Base-by-base conservation (phyloP, 2,113 vertebrate species). In the Odocoileus virginianus region DNA sequence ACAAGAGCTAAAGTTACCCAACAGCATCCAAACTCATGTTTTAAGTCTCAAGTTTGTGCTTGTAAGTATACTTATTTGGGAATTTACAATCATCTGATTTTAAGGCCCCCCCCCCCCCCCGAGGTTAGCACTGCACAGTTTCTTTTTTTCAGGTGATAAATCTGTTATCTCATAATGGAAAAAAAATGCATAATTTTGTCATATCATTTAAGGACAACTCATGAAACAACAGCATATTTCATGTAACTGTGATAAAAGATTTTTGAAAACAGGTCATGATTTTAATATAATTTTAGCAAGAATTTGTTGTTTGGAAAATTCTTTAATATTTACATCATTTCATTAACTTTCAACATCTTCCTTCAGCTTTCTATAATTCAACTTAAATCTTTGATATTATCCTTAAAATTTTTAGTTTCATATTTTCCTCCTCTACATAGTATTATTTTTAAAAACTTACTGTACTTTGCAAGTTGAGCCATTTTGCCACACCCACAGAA, bases 141-240 rank as follows among this genome's bases (percentile, higher is more conserved):
- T 25, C 45, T 0, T 1, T 16, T 27, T 7, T 47, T 0, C 10
- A 47, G 3, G 0, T 50, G 14, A 6, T 16, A 6, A 2, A 2
- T 79, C 43, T 47, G 0, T 28, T n/a, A 71, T 19, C 0, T 71
- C 95, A 30, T 15, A 93, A 74, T 74, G 28, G 6, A 74, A 0
- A 52, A 45, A 74, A 84, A 86, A 28, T 47, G 23, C 12, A 86
- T 3, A 86, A 27, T 36, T 28, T 15, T 30, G 7, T 88, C 19
- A 43, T 43, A 25, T 13, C 19, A 74, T 6, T 23, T 40, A 21
- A 12, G 71, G 36, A 21, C 11, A 74, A 25, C n/a, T 23, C 36
- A 74, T 12, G 21, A 74, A 43, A 74, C 21, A 40, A 74, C 3
- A 25, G 4, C 36, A 40, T 74, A 23, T 55, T 40, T 19, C 21